These are phyloP conservation scores for Nibea albiflora DNA, from an alignment of 2,113 vertebrate species.

Conservation along the genomic window DNA sequence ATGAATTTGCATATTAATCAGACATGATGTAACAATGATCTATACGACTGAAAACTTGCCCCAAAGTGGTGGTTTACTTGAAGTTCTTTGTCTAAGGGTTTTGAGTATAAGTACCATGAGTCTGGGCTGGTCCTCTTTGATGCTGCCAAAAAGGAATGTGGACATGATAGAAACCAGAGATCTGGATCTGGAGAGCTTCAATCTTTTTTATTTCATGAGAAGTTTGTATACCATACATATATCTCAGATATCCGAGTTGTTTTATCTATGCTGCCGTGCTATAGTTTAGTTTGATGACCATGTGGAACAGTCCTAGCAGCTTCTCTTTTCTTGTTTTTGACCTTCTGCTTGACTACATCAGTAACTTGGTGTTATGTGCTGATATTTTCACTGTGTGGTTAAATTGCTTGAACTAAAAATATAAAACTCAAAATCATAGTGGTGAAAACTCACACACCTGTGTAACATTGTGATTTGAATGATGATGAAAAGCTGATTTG, in stretches of 20 bases:
- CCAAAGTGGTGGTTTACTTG: not conserved
- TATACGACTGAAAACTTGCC: not conserved
- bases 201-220: not conserved
- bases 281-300: not conserved
- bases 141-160: constrained; percentile 40
- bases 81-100: not conserved
- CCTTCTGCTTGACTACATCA: not conserved
- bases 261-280: not conserved
- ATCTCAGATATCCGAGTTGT: not conserved
- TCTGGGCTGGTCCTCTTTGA: constrained; percentile 14
- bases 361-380: not conserved
- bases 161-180: constrained; percentile 46
- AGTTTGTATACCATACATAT: constrained; percentile 4
- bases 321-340: not conserved
- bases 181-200: not conserved
- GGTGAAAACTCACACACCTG: not conserved
- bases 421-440: not conserved
- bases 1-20: not conserved
- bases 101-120: not conserved
- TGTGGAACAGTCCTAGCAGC: not conserved
- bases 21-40: not conserved
- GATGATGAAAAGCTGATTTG: too few species aligned
- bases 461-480: not conserved
- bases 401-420: not conserved
- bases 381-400: not conserved